These are phyloP conservation scores for Rhinatrema bivittatum DNA, from an alignment of 2,797 vertebrate species.

Conservation along the genomic window DNA sequence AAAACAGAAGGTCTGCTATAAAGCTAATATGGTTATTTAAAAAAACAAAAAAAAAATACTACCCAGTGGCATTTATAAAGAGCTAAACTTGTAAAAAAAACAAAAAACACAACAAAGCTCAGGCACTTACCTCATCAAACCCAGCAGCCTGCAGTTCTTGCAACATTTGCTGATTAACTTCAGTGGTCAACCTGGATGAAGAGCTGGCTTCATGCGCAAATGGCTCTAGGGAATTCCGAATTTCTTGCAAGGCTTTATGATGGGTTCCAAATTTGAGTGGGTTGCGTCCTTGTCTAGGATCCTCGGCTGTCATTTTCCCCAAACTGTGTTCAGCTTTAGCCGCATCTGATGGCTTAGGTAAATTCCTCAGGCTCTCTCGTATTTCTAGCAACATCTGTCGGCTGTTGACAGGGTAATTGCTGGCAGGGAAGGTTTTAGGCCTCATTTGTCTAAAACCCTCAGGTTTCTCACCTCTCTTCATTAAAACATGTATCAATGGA, in stretches of 20 bases:
- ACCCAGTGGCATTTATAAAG: no score
- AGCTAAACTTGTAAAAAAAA: no score
- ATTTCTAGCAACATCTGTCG: slow-evolving; percentile 97
- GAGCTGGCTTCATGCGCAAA: slow-evolving; percentile 76
- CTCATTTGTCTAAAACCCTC: slow-evolving; percentile 96
- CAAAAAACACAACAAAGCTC: no score
- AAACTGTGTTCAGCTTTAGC: slow-evolving; percentile 66
- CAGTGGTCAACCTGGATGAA: slow-evolving; percentile 51
- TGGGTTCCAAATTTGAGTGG: slow-evolving; percentile 76
- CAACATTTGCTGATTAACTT: slow-evolving; percentile 77
- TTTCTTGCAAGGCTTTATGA: slow-evolving; percentile 89
- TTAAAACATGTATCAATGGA: slow-evolving; percentile 81
- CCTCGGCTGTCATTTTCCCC: slow-evolving; percentile 69
- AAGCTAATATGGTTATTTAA: no score
- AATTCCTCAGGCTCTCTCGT: slow-evolving; percentile 86
- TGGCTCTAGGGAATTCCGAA: slow-evolving; percentile 84
- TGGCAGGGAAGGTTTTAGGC: slow-evolving; percentile 95
- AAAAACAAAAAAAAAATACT: no score
- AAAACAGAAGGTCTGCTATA: no score
- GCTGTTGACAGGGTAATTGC: slow-evolving; percentile 88
- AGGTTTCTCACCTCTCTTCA: slow-evolving; percentile 96
- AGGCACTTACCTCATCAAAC: slow-evolving; percentile 90
- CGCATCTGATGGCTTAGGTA: slow-evolving; percentile 83
- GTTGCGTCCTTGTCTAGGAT: slow-evolving; percentile 79
- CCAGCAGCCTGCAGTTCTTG: slow-evolving; percentile 71